Evolutionary conservation across 2,888 invertebrate genomes (phyloP), one percentile per base, ranked within the genome.

Genomic region (Callinectes sapidus): DNA sequence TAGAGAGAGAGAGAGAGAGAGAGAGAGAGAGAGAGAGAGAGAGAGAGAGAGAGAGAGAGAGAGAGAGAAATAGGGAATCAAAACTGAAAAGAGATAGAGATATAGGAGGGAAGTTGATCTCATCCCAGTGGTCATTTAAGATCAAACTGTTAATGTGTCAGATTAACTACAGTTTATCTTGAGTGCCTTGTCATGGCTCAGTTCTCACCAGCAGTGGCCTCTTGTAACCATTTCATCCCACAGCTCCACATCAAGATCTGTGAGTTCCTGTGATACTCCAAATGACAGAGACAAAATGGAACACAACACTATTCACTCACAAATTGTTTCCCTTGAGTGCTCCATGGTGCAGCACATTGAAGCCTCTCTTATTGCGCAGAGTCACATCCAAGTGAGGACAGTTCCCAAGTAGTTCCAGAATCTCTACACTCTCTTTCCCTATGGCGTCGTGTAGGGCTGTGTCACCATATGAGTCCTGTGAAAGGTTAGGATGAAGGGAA

Each of bases 361-460:
- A 98, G 35, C 98, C 98, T 81, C 98, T 96, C 95, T 97, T 97
- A 95, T 98, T 98, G 93, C 97, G 96, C 55, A 98, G 96, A 0
- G 97, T 97, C 95, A 98, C 97, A 95, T 98, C 97, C 32, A 97
- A 96, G 89, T 96, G 96, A 90, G 97, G 97, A 42, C 97, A 97
- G 95, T 96, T 96, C 95, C 97, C 97, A 3, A 98, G 96, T 91
- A 97, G 95, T 94, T 98, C 97, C n/a, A 98, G 97, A 71, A 98
- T 97, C 95, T 97, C 97, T 10, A 96, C 96, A 94, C 97, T 97
- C 95, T 97, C 97, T 95, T 98, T 98, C 92, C 97, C 97, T 54
- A 98, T 98, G 1, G 98, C 98, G 95, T 98, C 98, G 95, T 98
- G 98, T 55, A 98, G 95, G 0, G 98, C 97, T 0, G 98, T 98